Base-by-base conservation (phyloP, 2,888 invertebrate species). In the Urechis unicinctus region DNA sequence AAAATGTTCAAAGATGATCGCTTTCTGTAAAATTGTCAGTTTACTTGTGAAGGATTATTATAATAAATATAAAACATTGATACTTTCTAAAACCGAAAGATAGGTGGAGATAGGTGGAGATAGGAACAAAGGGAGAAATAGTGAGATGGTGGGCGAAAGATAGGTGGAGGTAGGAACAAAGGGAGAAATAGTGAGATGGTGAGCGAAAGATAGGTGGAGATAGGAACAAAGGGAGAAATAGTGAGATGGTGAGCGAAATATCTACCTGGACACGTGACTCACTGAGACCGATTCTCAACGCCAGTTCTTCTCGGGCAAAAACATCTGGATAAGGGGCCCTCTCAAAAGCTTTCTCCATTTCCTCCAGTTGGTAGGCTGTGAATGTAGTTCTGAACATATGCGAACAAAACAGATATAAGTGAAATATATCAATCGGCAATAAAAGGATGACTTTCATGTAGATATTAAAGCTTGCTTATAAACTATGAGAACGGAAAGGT, bases 301-400 rank as follows among this genome's bases (percentile, higher is more conserved):
- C 95, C 56, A 95, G 81, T 75, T 94, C 94, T 77, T 95, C 94
- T 56, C 95, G 82, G 1, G 94, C 94, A 72, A 94, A 94, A 1
- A 95, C 93, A 77, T 95, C 95, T 0, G 95, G 95, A 73, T 95
- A 95, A 0, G 95, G 95, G 0, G 94, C 95, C 36, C 93, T 83
- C 75, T 95, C 92, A 73, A 95, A 95, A 0, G 94, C 94, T 47
- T 91, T 82, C 75, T 95, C 95, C 69, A 95, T 78, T 71, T 94
- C 92, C 74, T 94, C 93, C 60, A 95, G 80, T 76, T 95, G 95
- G 73, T 90, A 93, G 0, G 93, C 91, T 3, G 94, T 94, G 73
- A 95, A 95, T 4, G 95, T 95, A 1, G 95, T 95, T 79, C 95
- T 94, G 61, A n/a, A n/a, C n/a, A n/a, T n/a, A n/a, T n/a, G n/a